Evolutionary conservation across 2,797 vertebrate genomes (phyloP).

Genomic region (Pyrocephalus nanus): DNA sequence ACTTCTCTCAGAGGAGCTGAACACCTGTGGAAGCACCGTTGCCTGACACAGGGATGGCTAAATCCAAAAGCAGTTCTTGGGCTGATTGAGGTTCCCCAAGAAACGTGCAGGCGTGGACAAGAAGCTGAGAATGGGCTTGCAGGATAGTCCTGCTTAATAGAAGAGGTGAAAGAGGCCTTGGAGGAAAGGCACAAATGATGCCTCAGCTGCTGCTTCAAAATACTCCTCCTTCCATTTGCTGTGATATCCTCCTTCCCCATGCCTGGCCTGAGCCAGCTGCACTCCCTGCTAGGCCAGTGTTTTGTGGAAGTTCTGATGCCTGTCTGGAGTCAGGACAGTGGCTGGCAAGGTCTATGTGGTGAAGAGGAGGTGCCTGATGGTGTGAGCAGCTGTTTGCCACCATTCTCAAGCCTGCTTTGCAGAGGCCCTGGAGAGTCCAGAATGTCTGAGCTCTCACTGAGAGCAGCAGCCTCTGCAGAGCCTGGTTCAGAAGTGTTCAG

Average conservation of each 20-base stretch:
- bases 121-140: neutral
- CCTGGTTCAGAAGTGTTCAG: neutral
- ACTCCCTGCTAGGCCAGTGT: neutral
- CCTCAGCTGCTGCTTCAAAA: neutral
- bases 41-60: neutral
- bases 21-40: neutral
- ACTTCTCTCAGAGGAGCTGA: neutral
- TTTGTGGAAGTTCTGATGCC: neutral
- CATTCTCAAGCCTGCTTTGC: neutral
- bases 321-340: neutral
- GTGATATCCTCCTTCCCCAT: neutral
- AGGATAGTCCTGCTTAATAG: neutral
- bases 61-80: neutral
- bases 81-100: neutral
- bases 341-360: neutral
- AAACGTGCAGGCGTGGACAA: neutral
- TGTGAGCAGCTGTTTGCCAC: neutral
- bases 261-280: neutral
- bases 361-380: neutral
- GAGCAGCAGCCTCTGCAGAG: neutral
- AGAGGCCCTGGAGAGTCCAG: neutral
- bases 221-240: neutral
- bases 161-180: neutral
- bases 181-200: neutral
- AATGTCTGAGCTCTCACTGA: neutral